Base-by-base conservation (phyloP, 1,140 invertebrate genomes). In the Eumaeus atala region DNA sequence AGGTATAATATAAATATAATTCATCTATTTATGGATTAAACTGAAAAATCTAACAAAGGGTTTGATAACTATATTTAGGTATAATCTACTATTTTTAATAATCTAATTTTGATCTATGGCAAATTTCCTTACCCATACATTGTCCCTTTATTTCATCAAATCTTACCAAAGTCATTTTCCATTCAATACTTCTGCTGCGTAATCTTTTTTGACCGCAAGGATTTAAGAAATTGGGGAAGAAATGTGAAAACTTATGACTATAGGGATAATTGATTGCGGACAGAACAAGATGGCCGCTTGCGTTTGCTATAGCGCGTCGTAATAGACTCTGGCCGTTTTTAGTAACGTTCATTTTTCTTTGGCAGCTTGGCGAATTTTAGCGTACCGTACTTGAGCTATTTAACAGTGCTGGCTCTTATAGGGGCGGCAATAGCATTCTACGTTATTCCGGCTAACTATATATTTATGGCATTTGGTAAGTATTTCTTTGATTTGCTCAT, bases 331-430 rank as follows among this genome's bases (percentile, higher is more conserved):
- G 6, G 6, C 2, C 2, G 2, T 28, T 28, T 6, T 21, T 16
- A 33, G 40, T 56, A 51, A 48, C 52, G 54, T 54, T 48, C 17
- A 38, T 34, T 58, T 64, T 62, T 64, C 12, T 61, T 67, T 90
- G 90, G 36, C 87, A 97, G 95, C 85, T 95, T 96, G 51, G 95
- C 98, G 79, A 97, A 98, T 76, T 99, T 98, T 87, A 96, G 96
- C 40, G 95, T 98, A 47, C 97, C 97, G 14, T 99, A 98, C 88
- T 87, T 99, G 49, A 97, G 96, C 58, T 96, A 93, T 88, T 87
- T 99, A 59, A 95, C 95, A 16, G 93, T 98, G 61, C 74, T 95
- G 1, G 80, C 93, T 1, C 73, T 95, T 9, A 62, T 91, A 18
- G 75, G 90, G 3, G 91, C 89, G 4, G 89, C 90, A 7, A 63